Conservation (phyloP, 2,888 invertebrate species). For the Hymenopus coronatus region DNA sequence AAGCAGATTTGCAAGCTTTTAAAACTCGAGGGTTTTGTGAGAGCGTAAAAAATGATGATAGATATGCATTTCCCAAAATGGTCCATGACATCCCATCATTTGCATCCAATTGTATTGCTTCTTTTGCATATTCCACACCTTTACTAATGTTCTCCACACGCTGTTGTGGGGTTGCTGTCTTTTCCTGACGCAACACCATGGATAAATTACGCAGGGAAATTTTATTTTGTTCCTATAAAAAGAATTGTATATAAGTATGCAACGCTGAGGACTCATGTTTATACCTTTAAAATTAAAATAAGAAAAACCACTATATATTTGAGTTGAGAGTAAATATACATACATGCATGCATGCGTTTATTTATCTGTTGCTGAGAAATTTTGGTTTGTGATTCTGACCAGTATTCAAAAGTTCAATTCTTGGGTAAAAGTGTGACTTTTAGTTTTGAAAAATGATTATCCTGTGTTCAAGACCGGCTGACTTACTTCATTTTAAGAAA, state of each 20-base stretch:
- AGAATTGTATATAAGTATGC: constrained; percentile 19
- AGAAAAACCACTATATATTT: not conserved
- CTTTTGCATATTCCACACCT: constrained; percentile 75
- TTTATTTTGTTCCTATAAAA: constrained; percentile 66
- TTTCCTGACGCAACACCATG: constrained; percentile 72
- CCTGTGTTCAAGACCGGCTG: too few relatives aligned
- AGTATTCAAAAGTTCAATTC: too few relatives aligned
- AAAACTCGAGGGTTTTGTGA: constrained; percentile 69
- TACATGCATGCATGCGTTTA: too few relatives aligned
- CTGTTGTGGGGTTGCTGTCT: constrained; percentile 51
- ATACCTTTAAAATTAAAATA: not conserved
- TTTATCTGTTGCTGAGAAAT: too few relatives aligned
- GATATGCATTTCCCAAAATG: constrained; percentile 79
- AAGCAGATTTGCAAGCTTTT: constrained; percentile 74
- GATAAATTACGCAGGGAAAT: constrained; percentile 76
- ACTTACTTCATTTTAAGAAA: too few relatives aligned
- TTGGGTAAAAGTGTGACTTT: too few relatives aligned
- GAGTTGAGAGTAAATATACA: not conserved
- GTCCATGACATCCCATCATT: constrained; percentile 81
- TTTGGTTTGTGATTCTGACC: too few relatives aligned
- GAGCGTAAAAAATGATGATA: constrained; percentile 74
- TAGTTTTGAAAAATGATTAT: too few relatives aligned
- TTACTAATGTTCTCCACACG: constrained; percentile 61
- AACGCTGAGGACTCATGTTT: not conserved
- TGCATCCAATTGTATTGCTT: constrained; percentile 74